Percentiles rank a stretch among this genome's conserved stretches.
Conservation (phyloP, 1,140 invertebrate species). For the Elysia chlorotica region DNA sequence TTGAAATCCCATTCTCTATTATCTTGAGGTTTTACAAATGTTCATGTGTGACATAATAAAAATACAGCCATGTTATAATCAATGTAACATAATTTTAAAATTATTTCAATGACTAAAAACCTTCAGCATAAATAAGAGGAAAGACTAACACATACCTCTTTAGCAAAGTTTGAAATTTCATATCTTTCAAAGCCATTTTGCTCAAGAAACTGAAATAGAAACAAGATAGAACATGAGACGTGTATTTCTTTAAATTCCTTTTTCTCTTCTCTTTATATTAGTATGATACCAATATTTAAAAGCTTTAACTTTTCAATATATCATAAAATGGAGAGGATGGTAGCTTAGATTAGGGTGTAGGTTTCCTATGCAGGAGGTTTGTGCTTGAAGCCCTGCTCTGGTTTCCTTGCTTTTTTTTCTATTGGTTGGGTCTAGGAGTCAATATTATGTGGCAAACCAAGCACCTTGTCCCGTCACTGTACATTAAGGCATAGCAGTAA, state of each 20-base stretch:
- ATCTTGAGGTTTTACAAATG: no score
- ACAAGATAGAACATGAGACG: constrained; percentile 9
- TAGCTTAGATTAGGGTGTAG: not conserved
- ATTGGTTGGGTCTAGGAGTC: no score
- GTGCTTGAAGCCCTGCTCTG: no score
- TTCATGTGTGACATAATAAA: no score
- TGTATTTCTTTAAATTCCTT: no score
- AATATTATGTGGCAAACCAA: no score
- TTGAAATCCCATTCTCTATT: no score
- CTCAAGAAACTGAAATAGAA: constrained; percentile 33
- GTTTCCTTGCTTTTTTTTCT: no score
- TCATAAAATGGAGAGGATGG: not conserved
- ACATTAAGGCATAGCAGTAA: no score
- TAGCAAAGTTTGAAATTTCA: constrained; percentile 54
- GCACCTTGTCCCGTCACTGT: no score
- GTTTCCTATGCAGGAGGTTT: not conserved
- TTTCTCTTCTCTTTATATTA: no score
- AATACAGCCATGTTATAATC: not conserved
- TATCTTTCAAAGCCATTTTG: constrained; percentile 39
- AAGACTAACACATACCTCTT: constrained; percentile 30
- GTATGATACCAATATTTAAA: not conserved
- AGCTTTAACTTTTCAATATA: not conserved
- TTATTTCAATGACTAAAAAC: not conserved
- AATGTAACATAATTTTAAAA: not conserved
- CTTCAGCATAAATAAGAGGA: not conserved